Conservation (phyloP, 2,113 vertebrate genomes). For the Setophaga kirtlandii region DNA sequence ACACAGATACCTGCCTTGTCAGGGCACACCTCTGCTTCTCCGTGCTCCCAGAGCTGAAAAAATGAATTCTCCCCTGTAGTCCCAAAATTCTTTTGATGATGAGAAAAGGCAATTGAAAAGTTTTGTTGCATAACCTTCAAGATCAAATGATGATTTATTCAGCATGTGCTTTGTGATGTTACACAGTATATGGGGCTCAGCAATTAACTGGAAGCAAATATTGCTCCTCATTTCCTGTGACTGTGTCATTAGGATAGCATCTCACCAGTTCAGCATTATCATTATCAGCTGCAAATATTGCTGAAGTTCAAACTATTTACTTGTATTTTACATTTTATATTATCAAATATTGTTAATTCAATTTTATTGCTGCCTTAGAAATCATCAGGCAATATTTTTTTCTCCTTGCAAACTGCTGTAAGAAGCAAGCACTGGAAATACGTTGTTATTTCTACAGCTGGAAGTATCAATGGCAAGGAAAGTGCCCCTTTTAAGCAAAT, state of each 20-base stretch:
- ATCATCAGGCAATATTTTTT: neutral
- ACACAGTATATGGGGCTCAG: neutral
- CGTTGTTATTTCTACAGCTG: neutral
- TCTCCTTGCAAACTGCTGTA: neutral
- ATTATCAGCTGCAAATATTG: neutral
- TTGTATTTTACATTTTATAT: neutral
- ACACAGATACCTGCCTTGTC: neutral
- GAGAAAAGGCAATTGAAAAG: conserved; percentile 9
- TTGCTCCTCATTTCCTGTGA: neutral
- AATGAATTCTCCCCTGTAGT: neutral
- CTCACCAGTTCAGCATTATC: neutral
- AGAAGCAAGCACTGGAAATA: neutral
- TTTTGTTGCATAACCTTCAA: conserved; percentile 12
- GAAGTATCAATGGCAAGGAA: neutral
- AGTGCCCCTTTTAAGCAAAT: neutral
- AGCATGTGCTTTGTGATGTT: neutral
- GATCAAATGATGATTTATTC: conserved; percentile 6
- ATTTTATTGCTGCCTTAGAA: neutral
- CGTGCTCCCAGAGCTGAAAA: neutral
- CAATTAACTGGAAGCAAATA: conserved; percentile 27
- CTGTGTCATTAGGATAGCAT: neutral
- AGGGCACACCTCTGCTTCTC: neutral
- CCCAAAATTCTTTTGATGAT: neutral
- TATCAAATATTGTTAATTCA: neutral
- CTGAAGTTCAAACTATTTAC: neutral